phyloP scores from a whole-genome alignment of 1,140 invertebrate species.

The Bicyclus anynana region DNA sequence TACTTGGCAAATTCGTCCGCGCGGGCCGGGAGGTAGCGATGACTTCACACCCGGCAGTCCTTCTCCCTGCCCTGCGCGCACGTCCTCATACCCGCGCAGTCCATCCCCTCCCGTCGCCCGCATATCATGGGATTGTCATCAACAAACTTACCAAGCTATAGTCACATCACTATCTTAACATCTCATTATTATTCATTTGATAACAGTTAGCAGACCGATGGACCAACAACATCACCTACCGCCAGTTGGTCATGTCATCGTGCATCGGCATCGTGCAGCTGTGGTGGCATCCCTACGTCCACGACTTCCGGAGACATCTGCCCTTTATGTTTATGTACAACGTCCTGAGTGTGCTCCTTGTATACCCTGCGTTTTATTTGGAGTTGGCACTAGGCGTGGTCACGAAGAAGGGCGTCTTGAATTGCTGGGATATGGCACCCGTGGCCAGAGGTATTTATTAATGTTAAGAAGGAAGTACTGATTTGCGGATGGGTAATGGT shows the following conservation, averaged over 20 bases:
- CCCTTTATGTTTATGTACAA: conserved; percentile 61
- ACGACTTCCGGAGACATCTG: conserved; percentile 47
- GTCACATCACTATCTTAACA: too few species aligned
- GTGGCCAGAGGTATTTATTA: conserved; percentile 48
- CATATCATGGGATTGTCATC: too few species aligned
- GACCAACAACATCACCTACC: conserved; percentile 66
- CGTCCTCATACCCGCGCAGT: too few species aligned
- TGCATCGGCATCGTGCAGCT: conserved; percentile 61
- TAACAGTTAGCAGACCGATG: conserved; percentile 51
- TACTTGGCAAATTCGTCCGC: too few species aligned
- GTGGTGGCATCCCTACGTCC: conserved; percentile 65
- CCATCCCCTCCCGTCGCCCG: too few species aligned
- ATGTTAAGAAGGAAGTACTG: neutral
- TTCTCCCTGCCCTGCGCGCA: too few species aligned
- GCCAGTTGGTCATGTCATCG: conserved; percentile 56
- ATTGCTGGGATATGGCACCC: conserved; percentile 63
- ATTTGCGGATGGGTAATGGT: too few species aligned
- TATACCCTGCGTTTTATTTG: conserved; percentile 57
- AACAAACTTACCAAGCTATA: too few species aligned
- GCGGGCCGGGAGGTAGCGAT: too few species aligned
- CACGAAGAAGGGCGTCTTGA: conserved; percentile 56
- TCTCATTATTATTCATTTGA: conserved; percentile 10
- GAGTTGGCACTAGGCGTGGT: conserved; percentile 59
- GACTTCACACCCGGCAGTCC: too few species aligned
- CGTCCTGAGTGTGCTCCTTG: conserved; percentile 53